Conservation (phyloP, 2,888 invertebrate species). For the Arge pagana region DNA sequence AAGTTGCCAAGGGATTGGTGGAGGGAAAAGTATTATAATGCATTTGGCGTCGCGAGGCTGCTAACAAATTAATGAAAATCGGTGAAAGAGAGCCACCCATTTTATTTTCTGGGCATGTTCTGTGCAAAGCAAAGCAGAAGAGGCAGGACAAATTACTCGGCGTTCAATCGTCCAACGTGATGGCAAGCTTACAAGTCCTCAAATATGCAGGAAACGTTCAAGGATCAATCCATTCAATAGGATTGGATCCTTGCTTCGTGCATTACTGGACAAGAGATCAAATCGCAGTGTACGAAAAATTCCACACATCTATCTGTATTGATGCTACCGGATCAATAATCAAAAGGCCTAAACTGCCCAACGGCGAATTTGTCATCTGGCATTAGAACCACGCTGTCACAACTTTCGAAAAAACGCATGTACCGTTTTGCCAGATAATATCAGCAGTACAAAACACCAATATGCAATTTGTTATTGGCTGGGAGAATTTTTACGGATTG, state of each 20-base stretch:
- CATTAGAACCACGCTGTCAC: no score
- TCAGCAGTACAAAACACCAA: slow-evolving; percentile 27
- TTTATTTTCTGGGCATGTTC: background rate
- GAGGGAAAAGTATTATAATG: background rate
- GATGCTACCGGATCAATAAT: slow-evolving; percentile 7
- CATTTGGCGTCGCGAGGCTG: background rate
- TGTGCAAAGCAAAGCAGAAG: background rate
- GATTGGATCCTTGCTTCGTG: background rate
- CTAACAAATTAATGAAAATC: background rate
- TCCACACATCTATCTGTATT: background rate
- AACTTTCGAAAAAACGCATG: slow-evolving; percentile 17
- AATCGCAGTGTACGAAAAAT: slow-evolving; percentile 4
- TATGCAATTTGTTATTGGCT: slow-evolving; percentile 25
- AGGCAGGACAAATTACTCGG: slow-evolving; percentile 11
- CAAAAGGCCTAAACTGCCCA: slow-evolving; percentile 15
- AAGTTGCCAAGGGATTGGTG: background rate
- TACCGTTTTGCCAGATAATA: slow-evolving; percentile 30
- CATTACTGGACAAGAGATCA: slow-evolving; percentile 13
- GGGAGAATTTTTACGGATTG: slow-evolving; percentile 26
- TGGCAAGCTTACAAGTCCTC: background rate
- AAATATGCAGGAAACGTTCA: background rate
- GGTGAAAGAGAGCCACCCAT: background rate
- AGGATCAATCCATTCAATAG: background rate
- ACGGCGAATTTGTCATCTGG: no score
- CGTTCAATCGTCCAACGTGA: background rate